These are phyloP conservation scores for Volucella bombylans DNA, from an alignment of 2,888 invertebrate species.

Conservation along the genomic window DNA sequence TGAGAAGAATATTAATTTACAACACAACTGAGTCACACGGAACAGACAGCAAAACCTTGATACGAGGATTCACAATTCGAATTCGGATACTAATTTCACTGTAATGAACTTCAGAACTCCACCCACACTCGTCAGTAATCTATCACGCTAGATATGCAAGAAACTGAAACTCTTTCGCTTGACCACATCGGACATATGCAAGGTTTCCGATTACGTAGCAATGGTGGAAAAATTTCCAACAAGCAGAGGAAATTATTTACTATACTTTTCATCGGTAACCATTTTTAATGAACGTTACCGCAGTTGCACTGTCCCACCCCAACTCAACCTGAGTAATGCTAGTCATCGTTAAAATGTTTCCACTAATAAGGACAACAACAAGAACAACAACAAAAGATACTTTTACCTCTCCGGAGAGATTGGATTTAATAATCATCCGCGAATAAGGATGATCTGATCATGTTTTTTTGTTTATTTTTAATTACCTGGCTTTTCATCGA, in stretches of 20 bases:
- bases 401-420: background rate
- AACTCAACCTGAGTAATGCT: constrained; percentile 33
- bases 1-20: constrained; percentile 30
- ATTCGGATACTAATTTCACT: background rate
- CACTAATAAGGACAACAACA: background rate
- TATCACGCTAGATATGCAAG: background rate
- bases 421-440: background rate
- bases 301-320: constrained; percentile 33
- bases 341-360: constrained; percentile 37
- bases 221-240: constrained; percentile 13
- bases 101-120: constrained; percentile 23
- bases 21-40: background rate
- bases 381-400: constrained; percentile 6
- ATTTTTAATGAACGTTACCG: constrained; percentile 46
- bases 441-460: background rate
- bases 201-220: constrained; percentile 33
- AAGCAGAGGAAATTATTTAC: constrained; percentile 14
- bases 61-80: background rate
- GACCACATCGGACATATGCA: constrained; percentile 33
- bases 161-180: constrained; percentile 8
- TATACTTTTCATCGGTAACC: constrained; percentile 38
- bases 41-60: no score
- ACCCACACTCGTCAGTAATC: background rate
- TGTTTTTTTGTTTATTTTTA: background rate
- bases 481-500: constrained; percentile 81